These are phyloP conservation scores for Hirtodrosophila confusa DNA, from an alignment of 2,888 invertebrate genomes.

Conservation along the genomic window DNA sequence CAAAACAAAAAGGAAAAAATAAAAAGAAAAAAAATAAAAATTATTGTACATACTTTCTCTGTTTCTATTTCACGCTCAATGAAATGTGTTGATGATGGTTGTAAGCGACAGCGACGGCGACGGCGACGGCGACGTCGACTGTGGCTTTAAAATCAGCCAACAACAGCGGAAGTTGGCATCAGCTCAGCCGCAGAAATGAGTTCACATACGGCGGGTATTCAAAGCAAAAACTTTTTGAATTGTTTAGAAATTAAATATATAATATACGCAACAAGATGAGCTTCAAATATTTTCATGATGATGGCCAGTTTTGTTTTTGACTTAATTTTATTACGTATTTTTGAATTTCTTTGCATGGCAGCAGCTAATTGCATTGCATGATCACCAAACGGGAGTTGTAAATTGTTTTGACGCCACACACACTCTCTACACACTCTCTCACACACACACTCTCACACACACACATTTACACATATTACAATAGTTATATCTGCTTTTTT, in stretches of 20 bases:
- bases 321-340: conserved; percentile 70
- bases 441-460: conserved; percentile 1
- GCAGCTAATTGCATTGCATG: conserved; percentile 74
- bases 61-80: conserved; percentile 83
- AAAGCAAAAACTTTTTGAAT: conserved; percentile 25
- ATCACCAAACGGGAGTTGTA: conserved; percentile 57
- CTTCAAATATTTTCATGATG: conserved; percentile 43
- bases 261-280: conserved; percentile 57
- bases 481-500: conserved; percentile 19
- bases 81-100: conserved; percentile 80
- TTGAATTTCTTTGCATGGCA: conserved; percentile 31
- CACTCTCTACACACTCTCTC: neutral
- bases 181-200: conserved; percentile 66
- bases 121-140: no score
- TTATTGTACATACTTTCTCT: conserved; percentile 81
- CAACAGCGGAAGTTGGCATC: conserved; percentile 72
- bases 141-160: conserved; percentile 38
- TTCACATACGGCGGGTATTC: conserved; percentile 50
- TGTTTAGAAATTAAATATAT: conserved; percentile 42
- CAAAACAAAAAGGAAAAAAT: conserved; percentile 11
- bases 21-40: conserved; percentile 36
- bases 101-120: conserved; percentile 32
- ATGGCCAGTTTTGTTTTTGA: conserved; percentile 56
- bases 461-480: conserved; percentile 1
- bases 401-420: conserved; percentile 52